A percentile compares a stretch with the other conserved stretches of the same genome.
Evolutionary conservation across 1,140 invertebrate species (phyloP).

Genomic region (Bombus polaris): DNA sequence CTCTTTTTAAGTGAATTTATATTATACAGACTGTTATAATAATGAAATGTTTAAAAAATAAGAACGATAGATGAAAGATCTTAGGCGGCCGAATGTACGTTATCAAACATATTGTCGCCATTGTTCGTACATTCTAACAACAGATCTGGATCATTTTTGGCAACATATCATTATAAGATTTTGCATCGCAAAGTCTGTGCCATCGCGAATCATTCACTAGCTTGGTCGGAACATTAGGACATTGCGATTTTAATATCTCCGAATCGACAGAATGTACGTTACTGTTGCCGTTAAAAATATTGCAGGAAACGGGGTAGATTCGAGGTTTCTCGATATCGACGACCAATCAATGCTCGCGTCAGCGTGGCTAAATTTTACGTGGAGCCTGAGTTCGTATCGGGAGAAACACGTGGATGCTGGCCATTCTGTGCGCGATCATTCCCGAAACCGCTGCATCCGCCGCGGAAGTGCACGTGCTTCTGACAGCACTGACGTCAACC

Average conservation of each 20-base stretch:
- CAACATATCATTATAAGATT: background rate
- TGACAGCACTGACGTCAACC: slow-evolving; percentile 66
- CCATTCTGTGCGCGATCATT: slow-evolving; percentile 13
- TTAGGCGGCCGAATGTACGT: no score
- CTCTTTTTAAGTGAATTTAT: no score
- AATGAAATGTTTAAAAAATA: no score
- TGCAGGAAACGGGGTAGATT: background rate
- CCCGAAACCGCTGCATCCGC: slow-evolving; percentile 52
- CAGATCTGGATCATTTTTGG: background rate
- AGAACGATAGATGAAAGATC: no score
- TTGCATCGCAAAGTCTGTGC: background rate
- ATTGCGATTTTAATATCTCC: background rate
- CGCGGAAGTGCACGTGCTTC: slow-evolving; percentile 65
- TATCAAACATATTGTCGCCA: no score
- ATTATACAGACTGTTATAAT: no score
- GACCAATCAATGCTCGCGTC: slow-evolving; percentile 2
- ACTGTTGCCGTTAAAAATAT: background rate
- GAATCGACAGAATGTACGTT: no score
- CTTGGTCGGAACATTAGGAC: background rate
- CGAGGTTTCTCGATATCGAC: background rate
- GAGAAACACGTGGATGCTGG: slow-evolving; percentile 28
- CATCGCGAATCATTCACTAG: no score
- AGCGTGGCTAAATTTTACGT: slow-evolving; percentile 32
- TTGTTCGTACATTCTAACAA: background rate
- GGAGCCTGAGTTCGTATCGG: background rate